These are phyloP conservation scores for Poeciliopsis prolifica DNA, from an alignment of 2,113 vertebrate species.

Conservation along the genomic window DNA sequence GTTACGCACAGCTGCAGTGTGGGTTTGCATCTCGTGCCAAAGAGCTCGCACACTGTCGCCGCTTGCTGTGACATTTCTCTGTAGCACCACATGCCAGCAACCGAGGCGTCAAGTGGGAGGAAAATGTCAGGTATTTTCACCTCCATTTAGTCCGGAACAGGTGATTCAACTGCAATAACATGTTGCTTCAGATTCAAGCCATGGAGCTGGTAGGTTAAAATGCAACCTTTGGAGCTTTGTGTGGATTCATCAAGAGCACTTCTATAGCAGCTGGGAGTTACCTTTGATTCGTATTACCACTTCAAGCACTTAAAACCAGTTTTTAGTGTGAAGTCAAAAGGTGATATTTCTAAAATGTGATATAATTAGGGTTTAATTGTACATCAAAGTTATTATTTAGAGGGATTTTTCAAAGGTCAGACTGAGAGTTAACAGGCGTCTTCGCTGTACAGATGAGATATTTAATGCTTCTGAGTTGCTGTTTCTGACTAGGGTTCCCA, in stretches of 20 bases:
- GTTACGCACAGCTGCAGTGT: conserved; percentile 23
- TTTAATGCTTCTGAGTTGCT: not conserved
- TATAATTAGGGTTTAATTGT: not conserved
- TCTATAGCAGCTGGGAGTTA: not conserved
- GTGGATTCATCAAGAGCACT: not conserved
- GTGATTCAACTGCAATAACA: conserved; percentile 30
- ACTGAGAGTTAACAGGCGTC: not conserved
- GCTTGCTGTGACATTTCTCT: conserved; percentile 59
- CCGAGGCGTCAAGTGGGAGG: conserved; percentile 34
- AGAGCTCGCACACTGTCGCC: conserved; percentile 9
- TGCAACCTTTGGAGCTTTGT: not conserved
- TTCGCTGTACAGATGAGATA: not conserved
- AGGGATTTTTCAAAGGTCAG: not conserved
- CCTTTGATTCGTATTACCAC: not conserved
- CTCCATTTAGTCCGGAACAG: conserved; percentile 42
- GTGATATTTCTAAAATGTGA: not conserved
- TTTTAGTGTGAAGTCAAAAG: conserved; percentile 2
- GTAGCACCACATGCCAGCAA: conserved; percentile 43
- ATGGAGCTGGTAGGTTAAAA: not conserved
- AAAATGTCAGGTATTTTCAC: conserved; percentile 67
- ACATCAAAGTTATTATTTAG: not conserved
- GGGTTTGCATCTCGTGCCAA: conserved; percentile 46
- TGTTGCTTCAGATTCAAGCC: conserved; percentile 10
- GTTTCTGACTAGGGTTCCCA: not conserved
- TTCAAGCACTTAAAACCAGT: not conserved